Conservation (phyloP, 2,797 vertebrate species). For the Chelidonichthys spinosus region DNA sequence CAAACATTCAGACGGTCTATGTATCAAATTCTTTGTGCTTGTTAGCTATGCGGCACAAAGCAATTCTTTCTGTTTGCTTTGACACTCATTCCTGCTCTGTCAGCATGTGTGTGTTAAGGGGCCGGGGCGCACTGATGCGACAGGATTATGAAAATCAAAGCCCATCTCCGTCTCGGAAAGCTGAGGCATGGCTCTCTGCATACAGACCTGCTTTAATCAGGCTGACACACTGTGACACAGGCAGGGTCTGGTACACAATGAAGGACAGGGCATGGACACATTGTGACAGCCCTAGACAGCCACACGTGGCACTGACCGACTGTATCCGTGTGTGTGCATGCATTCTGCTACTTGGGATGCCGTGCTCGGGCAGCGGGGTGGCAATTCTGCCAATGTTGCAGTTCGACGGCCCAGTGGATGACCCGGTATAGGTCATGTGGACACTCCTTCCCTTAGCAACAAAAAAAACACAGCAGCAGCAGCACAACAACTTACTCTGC, state of each 20-base stretch:
- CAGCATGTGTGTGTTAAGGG: conserved; percentile 69
- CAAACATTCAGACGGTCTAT: neutral
- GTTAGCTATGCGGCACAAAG: conserved; percentile 59
- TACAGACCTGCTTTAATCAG: conserved; percentile 70
- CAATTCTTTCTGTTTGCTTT: conserved; percentile 52
- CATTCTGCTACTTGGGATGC: conserved; percentile 55
- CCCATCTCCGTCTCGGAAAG: conserved; percentile 67
- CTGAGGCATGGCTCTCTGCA: conserved; percentile 68
- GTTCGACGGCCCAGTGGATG: conserved; percentile 64
- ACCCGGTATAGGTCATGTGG: conserved; percentile 64
- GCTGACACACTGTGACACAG: conserved; percentile 72
- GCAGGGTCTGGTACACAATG: conserved; percentile 54
- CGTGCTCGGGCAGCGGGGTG: conserved; percentile 48
- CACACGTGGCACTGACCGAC: conserved; percentile 63
- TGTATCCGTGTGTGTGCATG: conserved; percentile 47
- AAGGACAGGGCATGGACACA: conserved; percentile 62
- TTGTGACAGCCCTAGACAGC: conserved; percentile 66
- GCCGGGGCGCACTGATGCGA: conserved; percentile 64
- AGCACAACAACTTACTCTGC: conserved; percentile 51
- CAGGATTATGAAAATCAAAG: conserved; percentile 82
- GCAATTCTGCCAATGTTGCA: conserved; percentile 70
- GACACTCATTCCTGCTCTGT: conserved; percentile 68
- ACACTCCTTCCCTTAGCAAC: conserved; percentile 66
- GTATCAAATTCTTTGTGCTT: conserved; percentile 47
- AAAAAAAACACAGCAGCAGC: conserved; percentile 40